Evolutionary conservation across 2,113 vertebrate genomes (phyloP), one percentile per base, ranked within the genome.

Genomic region (Amphiprion percula): DNA sequence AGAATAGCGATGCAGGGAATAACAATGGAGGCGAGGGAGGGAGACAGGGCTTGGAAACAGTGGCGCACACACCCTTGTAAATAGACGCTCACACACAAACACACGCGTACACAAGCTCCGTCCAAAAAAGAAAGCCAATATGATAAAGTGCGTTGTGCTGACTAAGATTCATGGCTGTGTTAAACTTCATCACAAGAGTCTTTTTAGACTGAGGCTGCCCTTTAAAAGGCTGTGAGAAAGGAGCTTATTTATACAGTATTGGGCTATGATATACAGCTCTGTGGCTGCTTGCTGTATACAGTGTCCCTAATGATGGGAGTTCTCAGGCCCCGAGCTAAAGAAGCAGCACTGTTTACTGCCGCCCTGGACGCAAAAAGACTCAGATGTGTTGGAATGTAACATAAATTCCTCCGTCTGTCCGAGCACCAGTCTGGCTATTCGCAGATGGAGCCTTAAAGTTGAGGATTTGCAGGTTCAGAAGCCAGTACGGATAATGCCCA

Each of bases 181-280:
- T 83, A 33, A 66, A 82, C n/a, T 58, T 73, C 79, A 77, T 79
- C 79, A 59, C 69, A 16, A 23, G 65, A 68, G 70, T 68, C 71
- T 55, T 79, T 80, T 46, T 30, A 70, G 68, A 61, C 59, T 6
- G 47, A 68, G 74, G 66, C 66, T 5, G 61, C 66, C 74, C 79
- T 88, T 80, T 87, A 83, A 78, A 21, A 83, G 65, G 66, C 24
- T 59, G 39, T 9, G 58, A 67, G 69, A 85, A 71, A 64, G 23
- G 64, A 74, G 61, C 87, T 84, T 88, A 88, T 91, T 84, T 86
- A 90, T 80, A 82, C 69, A 61, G 23, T 41, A 68, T 60, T 11
- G 69, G 65, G 69, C 58, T 8, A 12, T 85, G 86, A 89, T 77
- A 21, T 69, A 82, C 53, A 24, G 60, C 67, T 59, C 58, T 17